Base-by-base conservation (phyloP, 2,113 vertebrate genomes). In the Typhlomys cinereus region DNA sequence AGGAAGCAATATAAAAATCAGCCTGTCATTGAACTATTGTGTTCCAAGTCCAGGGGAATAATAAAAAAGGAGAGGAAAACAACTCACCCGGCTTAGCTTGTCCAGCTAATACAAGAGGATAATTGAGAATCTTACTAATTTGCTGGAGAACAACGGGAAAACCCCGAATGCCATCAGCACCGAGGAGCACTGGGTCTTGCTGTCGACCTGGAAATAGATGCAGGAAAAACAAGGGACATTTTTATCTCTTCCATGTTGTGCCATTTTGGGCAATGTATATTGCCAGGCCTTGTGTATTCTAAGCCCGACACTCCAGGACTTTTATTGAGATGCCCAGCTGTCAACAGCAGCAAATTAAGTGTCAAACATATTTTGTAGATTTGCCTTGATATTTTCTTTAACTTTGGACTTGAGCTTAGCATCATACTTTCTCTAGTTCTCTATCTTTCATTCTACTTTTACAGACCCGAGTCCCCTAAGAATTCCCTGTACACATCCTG, bases 51-150 rank as follows among this genome's bases (percentile, higher is more conserved):
- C 23, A 52, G 64, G 54, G 82, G 36, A 39, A n/a, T n/a, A n/a
- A n/a, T n/a, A 11, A 41, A 70, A 73, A 44, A 39, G 20, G 36
- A n/a, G 25, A 34, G 36, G 36, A 59, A 61, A 61, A 41, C 7
- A 73, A n/a, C 64, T 96, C 93, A 99, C 99, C 99, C 96, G 98
- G 92, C 97, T 99, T 99, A 75, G 96, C 96, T 1, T 98, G 98
- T 73, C 97, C 98, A 73, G 98, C 98, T 52, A 97, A 97, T 0
- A 85, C 91, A 13, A 88, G 92, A 39, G 98, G 97, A 84, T 98
- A 99, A 94, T 98, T 99, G 86, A 99, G 98, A 96, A 99, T 98
- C 98, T 99, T 99, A 98, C 96, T 99, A 96, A 99, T 98, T 97
- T 99, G 98, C 76, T 99, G 99, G 70, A 99, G 98, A 61, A 99